Evolutionary conservation across 2,888 invertebrate genomes (phyloP).

Genomic region (Diadegma fenestrale): DNA sequence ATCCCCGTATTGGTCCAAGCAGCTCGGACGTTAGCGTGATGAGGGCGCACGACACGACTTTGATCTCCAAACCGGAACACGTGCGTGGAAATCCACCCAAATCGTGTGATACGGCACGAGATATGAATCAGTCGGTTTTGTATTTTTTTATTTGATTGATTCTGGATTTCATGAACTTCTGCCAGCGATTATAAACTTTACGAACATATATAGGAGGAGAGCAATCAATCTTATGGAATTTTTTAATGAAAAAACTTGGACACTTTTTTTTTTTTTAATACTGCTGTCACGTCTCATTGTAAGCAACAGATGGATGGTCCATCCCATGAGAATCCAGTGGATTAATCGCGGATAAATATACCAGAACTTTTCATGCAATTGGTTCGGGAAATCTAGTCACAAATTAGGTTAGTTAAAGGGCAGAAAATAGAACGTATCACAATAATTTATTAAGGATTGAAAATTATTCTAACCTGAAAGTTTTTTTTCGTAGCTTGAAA

Average conservation of each 20-base stretch:
- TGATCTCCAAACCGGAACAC: conserved; percentile 64
- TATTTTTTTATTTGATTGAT: conserved; percentile 28
- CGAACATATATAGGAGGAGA: neutral
- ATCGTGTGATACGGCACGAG: conserved; percentile 31
- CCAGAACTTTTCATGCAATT: neutral
- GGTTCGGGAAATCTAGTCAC: neutral
- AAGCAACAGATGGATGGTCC: neutral
- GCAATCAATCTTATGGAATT: neutral
- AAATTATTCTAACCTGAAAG: neutral
- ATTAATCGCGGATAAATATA: neutral
- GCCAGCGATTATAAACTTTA: conserved; percentile 1
- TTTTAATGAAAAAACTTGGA: neutral
- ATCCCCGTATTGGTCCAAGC: conserved; percentile 2
- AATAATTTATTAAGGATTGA: neutral
- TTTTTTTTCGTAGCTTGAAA: neutral
- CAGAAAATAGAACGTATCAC: neutral
- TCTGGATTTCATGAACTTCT: conserved; percentile 1
- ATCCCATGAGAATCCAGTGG: neutral
- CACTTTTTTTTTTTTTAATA: neutral
- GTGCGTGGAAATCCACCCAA: conserved; percentile 57
- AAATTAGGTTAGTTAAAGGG: neutral
- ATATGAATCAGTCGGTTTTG: conserved; percentile 3
- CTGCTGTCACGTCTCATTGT: neutral
- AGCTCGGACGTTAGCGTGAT: conserved; percentile 48
- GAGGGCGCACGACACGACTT: conserved; percentile 66